These are phyloP conservation scores for Ctenosaura bakeri DNA, from an alignment of 2,797 vertebrate genomes.

Conservation along the genomic window DNA sequence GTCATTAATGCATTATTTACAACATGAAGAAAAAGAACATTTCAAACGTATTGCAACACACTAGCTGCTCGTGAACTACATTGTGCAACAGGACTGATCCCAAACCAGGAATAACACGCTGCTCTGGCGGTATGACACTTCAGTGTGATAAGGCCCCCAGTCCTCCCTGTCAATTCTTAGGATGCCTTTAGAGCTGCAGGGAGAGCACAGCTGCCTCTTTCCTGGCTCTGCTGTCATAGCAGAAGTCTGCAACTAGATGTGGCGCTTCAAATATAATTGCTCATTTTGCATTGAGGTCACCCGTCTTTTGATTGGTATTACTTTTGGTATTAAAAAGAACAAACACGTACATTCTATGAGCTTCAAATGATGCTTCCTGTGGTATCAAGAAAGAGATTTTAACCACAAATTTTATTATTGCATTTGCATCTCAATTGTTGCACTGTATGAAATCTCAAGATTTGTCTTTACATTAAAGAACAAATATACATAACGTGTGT, in stretches of 20 bases:
- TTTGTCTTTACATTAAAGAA: background rate
- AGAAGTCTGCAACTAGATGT: background rate
- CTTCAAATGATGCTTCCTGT: background rate
- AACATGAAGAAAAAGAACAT: too few species aligned
- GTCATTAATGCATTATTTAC: too few species aligned
- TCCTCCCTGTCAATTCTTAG: too few species aligned
- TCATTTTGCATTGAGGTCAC: background rate
- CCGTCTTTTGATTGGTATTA: background rate
- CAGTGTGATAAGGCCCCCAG: too few species aligned
- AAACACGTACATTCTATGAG: background rate
- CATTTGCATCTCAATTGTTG: background rate
- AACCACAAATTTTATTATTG: conserved; percentile 32
- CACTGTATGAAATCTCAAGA: conserved; percentile 4
- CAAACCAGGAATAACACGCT: too few species aligned
- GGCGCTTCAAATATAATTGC: background rate
- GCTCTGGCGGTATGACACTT: too few species aligned
- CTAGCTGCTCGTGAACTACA: too few species aligned
- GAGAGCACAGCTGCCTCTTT: background rate
- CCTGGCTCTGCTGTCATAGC: background rate
- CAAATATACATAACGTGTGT: background rate
- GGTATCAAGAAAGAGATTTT: conserved; percentile 4
- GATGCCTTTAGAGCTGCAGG: background rate
- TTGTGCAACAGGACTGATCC: too few species aligned
- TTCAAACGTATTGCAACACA: too few species aligned
- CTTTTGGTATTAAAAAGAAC: background rate